A percentile compares a stretch with the other conserved stretches of the same genome.
Evolutionary conservation across 2,888 invertebrate genomes (phyloP).

Genomic region (Azorinus chamasolen): DNA sequence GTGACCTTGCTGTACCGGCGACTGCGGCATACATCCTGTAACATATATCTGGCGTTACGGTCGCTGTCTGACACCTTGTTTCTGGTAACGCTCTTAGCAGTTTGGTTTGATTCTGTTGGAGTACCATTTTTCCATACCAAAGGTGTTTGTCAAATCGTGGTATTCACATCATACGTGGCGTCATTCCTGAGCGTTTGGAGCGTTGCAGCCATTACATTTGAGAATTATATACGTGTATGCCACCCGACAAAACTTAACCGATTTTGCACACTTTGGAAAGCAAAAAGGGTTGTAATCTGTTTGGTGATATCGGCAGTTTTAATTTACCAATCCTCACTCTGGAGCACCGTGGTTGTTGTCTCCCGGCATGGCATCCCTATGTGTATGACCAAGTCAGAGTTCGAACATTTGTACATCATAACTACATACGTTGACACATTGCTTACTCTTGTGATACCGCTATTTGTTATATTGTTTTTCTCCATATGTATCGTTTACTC

Average conservation of each 20-base stretch:
- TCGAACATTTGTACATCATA: slow-evolving; percentile 44
- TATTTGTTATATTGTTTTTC: too few relatives aligned
- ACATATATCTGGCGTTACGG: slow-evolving; percentile 92
- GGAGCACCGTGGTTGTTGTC: not conserved
- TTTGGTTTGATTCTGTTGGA: slow-evolving; percentile 78
- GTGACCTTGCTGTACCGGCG: slow-evolving; percentile 92
- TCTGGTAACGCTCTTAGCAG: slow-evolving; percentile 89
- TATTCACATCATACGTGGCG: slow-evolving; percentile 88
- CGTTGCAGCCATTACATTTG: slow-evolving; percentile 50
- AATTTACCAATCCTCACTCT: too few relatives aligned
- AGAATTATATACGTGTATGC: slow-evolving; percentile 62
- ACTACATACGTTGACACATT: slow-evolving; percentile 51
- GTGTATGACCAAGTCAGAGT: slow-evolving; percentile 40
- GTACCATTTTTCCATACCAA: slow-evolving; percentile 82
- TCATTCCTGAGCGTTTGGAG: slow-evolving; percentile 65
- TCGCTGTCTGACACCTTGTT: slow-evolving; percentile 93
- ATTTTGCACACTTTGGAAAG: not conserved
- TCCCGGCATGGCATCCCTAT: not conserved
- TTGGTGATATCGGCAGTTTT: too few relatives aligned
- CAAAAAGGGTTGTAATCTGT: too few relatives aligned
- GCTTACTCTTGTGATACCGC: too few relatives aligned
- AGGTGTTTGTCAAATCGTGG: slow-evolving; percentile 91
- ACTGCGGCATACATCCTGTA: slow-evolving; percentile 91
- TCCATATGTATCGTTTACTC: too few relatives aligned
- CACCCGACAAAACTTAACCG: not conserved